Evolutionary conservation across 1,140 invertebrate genomes (phyloP), one percentile per base, ranked within the genome.

Genomic region (Condylostylus longicornis): DNA sequence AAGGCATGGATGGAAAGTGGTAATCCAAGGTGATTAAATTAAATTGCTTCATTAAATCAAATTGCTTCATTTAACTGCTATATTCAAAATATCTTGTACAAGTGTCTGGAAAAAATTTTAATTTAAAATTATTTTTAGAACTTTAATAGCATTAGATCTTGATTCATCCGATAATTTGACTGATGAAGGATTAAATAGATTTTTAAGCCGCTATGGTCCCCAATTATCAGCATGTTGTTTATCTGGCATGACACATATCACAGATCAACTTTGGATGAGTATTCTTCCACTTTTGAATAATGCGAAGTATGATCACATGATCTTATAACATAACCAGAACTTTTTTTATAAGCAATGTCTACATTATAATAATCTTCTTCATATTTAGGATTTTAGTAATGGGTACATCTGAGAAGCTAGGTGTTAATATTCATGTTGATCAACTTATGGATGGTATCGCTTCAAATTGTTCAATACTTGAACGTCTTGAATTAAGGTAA

Each of bases 381-480:
- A 14, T 18, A 17, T 32, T 5, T 32, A 97, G 93, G 58, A 94
- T 98, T 42, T 67, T 97, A 20, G 81, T 96, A 0, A 90, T 98
- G 83, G 96, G 96, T 9, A 97, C 94, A 4, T 79, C 88, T 27
- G 90, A 97, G 61, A 78, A 93, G 37, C 74, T 97, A 23, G 93
- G 90, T 25, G 83, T 93, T 3, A 96, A 97, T 57, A 91, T 97
- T 47, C 78, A 87, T 49, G 89, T 98, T 28, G 96, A 99, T 69
- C 70, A 98, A 63, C 65, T 99, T 34, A 91, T 98, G 74, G 94
- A 99, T 53, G 85, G 82, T 28, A 95, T 98, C 33, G 91, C 95
- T 0, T 89, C 87, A 46, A 87, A 88, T 55, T 96, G 89, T 53
- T 74, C 76, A 0, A 75, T 79, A 42, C 56, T 98, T 44, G 86